Evolutionary conservation across 2,797 vertebrate species (phyloP), one percentile per base, ranked within the genome.

Genomic region (Eleutherodactylus coqui): DNA sequence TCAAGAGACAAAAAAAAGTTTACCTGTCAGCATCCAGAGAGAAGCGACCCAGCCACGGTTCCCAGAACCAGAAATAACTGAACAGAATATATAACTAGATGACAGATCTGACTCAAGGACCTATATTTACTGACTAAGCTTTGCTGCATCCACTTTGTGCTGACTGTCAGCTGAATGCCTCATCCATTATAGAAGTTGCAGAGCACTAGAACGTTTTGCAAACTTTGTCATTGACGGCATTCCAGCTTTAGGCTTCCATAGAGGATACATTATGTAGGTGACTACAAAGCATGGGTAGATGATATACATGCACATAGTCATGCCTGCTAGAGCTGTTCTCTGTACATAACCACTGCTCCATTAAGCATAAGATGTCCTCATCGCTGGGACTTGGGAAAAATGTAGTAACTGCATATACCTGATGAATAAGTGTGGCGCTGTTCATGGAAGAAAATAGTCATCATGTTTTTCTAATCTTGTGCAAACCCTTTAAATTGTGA

Each of bases 101-200:
- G 62, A 24, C 67, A 8, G 67, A 41, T 70, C 21, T 41, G 67
- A 70, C 67, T 70, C 34, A 10, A 24, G 36, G 67, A 41, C 36
- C 36, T 69, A 24, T 70, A 70, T 41, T 70, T 70, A 69, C 67
- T 70, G 16, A 41, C 67, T 70, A 11, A 24, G 32, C 67, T 70
- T 8, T 69, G 34, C 67, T 21, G 19, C 36, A 70, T 70, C 67
- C 34, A 0, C 36, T 11, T 70, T 69, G 16, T 69, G 32, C 64
- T 69, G 32, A 69, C 21, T 17, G 1, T 34, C 34, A 10, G 34
- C 19, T 41, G 19, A 38, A 36, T 21, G 24, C 34, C 36, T 2
- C 6, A 69, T 36, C 21, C 17, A 32, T 3, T 34, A 10, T 67
- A 6, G 60, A 34, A 34, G 13, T 21, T n/a, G 29, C 32, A 17